A percentile compares a stretch with the other conserved stretches of the same genome.
Conservation (phyloP, 37 sponge, comb jelly and placozoan genomes). For the Spongilla lacustris region DNA sequence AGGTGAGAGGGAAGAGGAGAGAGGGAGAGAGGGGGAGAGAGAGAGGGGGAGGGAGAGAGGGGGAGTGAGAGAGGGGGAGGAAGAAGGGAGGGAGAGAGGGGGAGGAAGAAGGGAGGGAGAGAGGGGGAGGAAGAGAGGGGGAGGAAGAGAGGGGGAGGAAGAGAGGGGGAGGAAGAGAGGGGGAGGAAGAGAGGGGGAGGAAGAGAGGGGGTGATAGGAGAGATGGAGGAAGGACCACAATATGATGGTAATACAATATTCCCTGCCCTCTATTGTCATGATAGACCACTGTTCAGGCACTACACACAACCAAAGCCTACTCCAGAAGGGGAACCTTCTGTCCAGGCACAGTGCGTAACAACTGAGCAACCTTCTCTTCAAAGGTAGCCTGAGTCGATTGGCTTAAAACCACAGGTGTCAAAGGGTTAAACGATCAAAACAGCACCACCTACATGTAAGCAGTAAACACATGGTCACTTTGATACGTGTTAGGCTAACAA, state of each 20-base stretch:
- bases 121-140: too few species aligned
- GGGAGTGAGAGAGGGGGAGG: too few species aligned
- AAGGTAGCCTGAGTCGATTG: neutral
- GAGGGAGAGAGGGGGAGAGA: neutral
- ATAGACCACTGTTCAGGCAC: too few species aligned
- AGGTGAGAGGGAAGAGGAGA: neutral
- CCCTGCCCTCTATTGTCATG: too few species aligned
- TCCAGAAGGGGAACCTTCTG: neutral
- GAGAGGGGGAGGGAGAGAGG: too few species aligned
- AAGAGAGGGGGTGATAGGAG: neutral
- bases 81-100: too few species aligned
- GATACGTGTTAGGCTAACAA: too few species aligned
- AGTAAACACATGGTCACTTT: neutral
- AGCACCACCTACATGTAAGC: neutral
- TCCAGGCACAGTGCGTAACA: neutral
- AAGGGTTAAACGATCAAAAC: neutral
- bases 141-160: too few species aligned
- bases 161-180: too few species aligned
- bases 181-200: too few species aligned
- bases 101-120: too few species aligned
- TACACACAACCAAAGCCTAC: neutral
- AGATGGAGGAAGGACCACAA: neutral
- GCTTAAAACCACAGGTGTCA: neutral
- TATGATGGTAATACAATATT: too few species aligned
- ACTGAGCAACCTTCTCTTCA: neutral